Evolutionary conservation across 2,113 vertebrate genomes (phyloP), one percentile per base, ranked within the genome.

Genomic region (Platysternon megacephalum): DNA sequence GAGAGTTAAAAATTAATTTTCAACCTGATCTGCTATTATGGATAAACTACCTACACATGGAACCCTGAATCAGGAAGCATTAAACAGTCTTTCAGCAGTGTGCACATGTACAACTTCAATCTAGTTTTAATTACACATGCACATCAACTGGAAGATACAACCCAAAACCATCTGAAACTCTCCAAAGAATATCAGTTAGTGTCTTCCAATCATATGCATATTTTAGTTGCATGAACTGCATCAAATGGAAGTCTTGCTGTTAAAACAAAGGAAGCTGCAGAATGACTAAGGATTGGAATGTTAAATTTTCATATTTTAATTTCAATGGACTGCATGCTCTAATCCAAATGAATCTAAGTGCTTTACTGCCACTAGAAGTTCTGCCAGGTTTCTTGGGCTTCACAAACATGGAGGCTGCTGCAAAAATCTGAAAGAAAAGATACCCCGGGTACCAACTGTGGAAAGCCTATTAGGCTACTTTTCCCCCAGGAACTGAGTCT

Each of bases 1-100:
- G 95, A 97, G 82, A 97, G 82, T 89, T 72, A 93, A 80, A 87
- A 93, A 80, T 82, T 80, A 79, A 91, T 91, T 96, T 85, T 94
- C 58, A 93, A 10, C 29, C 35, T 17, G 51, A 52, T 1, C 79
- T 89, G 6, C 1, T 52, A 81, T 0, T 35, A 65, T 4, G 1
- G 68, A 61, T 11, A 2, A 76, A 5, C 42, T 82, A 72, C 3
- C 88, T 91, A 2, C 42, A 91, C 7, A 82, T 58, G 2, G 81
- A 1, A 48, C 51, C 79, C 13, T 82, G 17, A 81, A 28, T 61
- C 39, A 32, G 68, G n/a, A 72, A 8, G 29, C 6, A 2, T 79
- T 79, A 46, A 49, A 42, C 74, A 85, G 28, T 6, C 9, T 72
- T 24, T 58, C 87, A 76, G 6, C 14, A 74, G 35, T 2, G 29